These are phyloP conservation scores for Paracanthobrama guichenoti DNA, from an alignment of 2,113 vertebrate genomes.

Conservation along the genomic window DNA sequence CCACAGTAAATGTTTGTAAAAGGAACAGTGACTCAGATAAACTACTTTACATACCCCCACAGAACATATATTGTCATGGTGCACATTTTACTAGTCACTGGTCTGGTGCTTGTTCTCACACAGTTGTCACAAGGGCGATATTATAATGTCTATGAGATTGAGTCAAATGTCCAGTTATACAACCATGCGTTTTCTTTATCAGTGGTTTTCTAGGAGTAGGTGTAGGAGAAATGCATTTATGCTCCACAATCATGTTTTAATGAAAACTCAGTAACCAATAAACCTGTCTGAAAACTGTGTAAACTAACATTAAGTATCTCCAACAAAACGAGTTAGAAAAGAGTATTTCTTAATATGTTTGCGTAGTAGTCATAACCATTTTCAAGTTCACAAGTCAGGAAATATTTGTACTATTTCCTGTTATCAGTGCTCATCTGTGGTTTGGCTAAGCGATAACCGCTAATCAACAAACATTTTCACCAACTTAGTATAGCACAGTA, in stretches of 20 bases:
- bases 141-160: background rate
- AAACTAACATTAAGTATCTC: background rate
- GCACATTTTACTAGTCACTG: background rate
- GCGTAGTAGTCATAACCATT: background rate
- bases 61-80: background rate
- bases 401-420: conserved; percentile 8
- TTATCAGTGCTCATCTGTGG: conserved; percentile 3
- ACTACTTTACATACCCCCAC: background rate
- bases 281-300: background rate
- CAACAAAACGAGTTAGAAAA: background rate
- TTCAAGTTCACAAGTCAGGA: too few relatives aligned
- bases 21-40: background rate
- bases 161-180: background rate
- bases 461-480: background rate
- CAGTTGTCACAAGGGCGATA: background rate
- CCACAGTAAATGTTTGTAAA: background rate
- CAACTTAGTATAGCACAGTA: background rate
- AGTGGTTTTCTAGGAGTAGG: too few relatives aligned
- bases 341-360: background rate
- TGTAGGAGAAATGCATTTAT: background rate
- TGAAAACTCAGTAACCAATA: background rate
- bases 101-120: conserved; percentile 1
- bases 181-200: background rate
- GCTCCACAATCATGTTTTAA: background rate
- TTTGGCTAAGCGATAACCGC: conserved; percentile 9